phyloP scores from a whole-genome alignment of 2,797 vertebrate genomes.

The Rhinogobio ventralis region DNA sequence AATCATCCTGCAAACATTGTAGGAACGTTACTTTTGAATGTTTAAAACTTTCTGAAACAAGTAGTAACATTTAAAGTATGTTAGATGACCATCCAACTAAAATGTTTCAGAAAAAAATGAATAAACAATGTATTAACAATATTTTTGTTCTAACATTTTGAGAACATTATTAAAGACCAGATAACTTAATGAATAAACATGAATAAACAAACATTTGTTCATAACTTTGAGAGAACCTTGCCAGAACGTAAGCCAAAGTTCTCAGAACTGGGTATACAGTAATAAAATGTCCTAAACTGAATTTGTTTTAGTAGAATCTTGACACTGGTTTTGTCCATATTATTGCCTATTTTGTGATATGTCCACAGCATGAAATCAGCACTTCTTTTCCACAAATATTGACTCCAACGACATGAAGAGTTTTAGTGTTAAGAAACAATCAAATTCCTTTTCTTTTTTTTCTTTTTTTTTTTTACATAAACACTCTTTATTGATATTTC shows the following conservation, averaged over 20 bases:
- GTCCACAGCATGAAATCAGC: too few species aligned
- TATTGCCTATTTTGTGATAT: neutral
- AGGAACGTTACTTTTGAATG: neutral
- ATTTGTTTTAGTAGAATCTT: neutral
- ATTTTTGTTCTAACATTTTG: too few species aligned
- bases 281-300: neutral
- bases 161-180: too few species aligned
- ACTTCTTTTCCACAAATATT: neutral
- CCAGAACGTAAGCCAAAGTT: too few species aligned
- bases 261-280: neutral
- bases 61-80: neutral
- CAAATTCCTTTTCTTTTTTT: neutral
- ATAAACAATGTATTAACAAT: too few species aligned
- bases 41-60: neutral
- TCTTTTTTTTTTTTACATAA: slow-evolving; percentile 1
- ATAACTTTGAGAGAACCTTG: too few species aligned
- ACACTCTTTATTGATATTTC: slow-evolving; percentile 51
- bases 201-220: too few species aligned
- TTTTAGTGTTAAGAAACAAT: neutral
- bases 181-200: too few species aligned
- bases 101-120: too few species aligned
- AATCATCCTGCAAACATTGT: neutral
- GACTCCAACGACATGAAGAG: neutral
- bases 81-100: too few species aligned
- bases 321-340: neutral